Evolutionary conservation across 1,140 invertebrate genomes (phyloP).

Genomic region (Drosophila kohkoa): DNA sequence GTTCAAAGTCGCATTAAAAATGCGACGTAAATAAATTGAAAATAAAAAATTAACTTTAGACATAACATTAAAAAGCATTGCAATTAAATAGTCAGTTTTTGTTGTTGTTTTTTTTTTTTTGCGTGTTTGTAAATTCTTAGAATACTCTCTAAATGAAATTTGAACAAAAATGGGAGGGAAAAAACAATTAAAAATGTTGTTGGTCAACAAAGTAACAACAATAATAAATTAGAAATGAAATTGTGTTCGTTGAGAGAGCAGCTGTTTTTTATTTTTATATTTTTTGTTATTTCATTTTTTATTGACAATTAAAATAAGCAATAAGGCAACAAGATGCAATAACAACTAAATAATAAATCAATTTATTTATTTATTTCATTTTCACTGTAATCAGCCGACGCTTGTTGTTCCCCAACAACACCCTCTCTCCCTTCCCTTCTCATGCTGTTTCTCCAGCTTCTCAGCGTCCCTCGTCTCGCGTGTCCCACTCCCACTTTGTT

Average conservation of each 20-base stretch:
- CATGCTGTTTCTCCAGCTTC: background rate
- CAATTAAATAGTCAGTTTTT: background rate
- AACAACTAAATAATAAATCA: constrained; percentile 58
- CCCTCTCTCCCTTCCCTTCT: background rate
- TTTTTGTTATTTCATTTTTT: constrained; percentile 26
- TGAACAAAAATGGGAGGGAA: background rate
- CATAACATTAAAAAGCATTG: background rate
- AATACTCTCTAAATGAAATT: background rate
- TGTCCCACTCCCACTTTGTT: constrained; percentile 37
- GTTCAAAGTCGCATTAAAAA: background rate
- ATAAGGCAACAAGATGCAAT: constrained; percentile 29
- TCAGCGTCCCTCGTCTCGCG: background rate
- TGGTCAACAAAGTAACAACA: constrained; percentile 8
- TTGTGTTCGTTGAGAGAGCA: constrained; percentile 25
- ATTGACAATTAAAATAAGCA: constrained; percentile 46
- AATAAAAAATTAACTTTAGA: constrained; percentile 7
- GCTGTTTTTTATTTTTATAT: constrained; percentile 26
- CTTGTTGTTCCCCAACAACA: background rate
- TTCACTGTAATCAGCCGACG: constrained; percentile 46
- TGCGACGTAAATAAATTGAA: constrained; percentile 1
- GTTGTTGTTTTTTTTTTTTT: too few relatives aligned
- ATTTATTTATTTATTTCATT: constrained; percentile 73
- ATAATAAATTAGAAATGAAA: constrained; percentile 39
- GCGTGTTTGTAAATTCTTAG: background rate
- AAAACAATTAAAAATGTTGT: constrained; percentile 8